Evolutionary conservation across 2,888 invertebrate genomes (phyloP).

Genomic region (Melanchra persicariae): DNA sequence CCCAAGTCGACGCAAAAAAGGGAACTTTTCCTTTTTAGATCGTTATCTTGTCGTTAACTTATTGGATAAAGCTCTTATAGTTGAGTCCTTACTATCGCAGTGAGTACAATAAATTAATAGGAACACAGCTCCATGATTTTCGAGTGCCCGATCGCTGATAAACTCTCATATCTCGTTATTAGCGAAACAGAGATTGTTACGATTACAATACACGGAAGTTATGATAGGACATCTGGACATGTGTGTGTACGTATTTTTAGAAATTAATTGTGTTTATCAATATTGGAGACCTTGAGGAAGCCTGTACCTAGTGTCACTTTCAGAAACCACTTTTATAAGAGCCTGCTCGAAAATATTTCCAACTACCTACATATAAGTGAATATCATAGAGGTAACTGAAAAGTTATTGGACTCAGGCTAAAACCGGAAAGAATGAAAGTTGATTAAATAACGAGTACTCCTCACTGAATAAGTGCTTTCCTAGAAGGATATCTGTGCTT

Average conservation of each 20-base stretch:
- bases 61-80: neutral
- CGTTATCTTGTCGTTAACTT: neutral
- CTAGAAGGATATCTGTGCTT: too few species aligned
- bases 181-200: conserved; percentile 25
- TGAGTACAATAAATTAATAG: conserved; percentile 8
- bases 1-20: neutral
- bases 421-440: too few species aligned
- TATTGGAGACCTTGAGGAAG: conserved; percentile 5
- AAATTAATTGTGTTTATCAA: conserved; percentile 20
- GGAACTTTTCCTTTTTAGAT: conserved; percentile 1
- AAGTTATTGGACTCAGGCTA: too few species aligned
- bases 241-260: conserved; percentile 16
- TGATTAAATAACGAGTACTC: too few species aligned
- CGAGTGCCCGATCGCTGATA: conserved; percentile 25
- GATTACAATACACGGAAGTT: conserved; percentile 36
- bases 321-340: neutral
- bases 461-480: too few species aligned
- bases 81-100: conserved; percentile 14
- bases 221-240: conserved; percentile 21
- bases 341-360: too few species aligned
- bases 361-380: too few species aligned
- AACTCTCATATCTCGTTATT: conserved; percentile 28
- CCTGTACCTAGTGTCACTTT: neutral
- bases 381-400: too few species aligned
- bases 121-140: conserved; percentile 16